These are phyloP conservation scores for Alosa sapidissima DNA, from an alignment of 2,797 vertebrate species.

Conservation along the genomic window DNA sequence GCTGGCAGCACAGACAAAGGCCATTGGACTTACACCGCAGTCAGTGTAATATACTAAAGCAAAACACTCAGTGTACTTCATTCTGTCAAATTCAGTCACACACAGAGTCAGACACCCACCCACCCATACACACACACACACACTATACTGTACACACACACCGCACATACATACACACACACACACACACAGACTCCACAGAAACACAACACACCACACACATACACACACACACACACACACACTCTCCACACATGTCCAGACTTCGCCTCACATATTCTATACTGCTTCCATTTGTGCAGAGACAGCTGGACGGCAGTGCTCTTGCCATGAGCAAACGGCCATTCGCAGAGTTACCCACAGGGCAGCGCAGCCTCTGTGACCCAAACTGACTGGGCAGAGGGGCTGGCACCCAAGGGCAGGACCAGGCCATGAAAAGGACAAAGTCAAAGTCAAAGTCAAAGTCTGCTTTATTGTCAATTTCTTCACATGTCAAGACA, in stretches of 20 bases:
- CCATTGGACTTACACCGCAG: background rate
- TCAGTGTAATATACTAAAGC: background rate
- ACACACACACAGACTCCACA: no score
- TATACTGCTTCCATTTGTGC: background rate
- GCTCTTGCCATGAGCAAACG: background rate
- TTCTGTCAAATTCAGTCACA: background rate
- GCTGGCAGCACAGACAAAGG: background rate
- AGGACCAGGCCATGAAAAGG: background rate
- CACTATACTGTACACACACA: background rate
- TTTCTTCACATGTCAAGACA: no score
- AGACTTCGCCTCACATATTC: background rate
- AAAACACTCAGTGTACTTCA: background rate
- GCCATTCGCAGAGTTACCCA: background rate
- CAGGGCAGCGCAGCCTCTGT: background rate
- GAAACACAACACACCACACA: background rate
- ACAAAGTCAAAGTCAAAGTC: no score
- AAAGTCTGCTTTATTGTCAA: no score
- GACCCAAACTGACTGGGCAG: background rate
- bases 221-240: background rate
- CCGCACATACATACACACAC: no score
- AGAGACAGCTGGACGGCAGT: background rate
- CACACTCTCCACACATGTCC: background rate
- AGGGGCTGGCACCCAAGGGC: background rate
- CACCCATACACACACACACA: conserved; percentile 11
- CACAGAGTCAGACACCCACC: background rate